Evolutionary conservation across 2,888 invertebrate species (phyloP), one percentile per base, ranked within the genome.

Genomic region (Caenorhabditis sp.): DNA sequence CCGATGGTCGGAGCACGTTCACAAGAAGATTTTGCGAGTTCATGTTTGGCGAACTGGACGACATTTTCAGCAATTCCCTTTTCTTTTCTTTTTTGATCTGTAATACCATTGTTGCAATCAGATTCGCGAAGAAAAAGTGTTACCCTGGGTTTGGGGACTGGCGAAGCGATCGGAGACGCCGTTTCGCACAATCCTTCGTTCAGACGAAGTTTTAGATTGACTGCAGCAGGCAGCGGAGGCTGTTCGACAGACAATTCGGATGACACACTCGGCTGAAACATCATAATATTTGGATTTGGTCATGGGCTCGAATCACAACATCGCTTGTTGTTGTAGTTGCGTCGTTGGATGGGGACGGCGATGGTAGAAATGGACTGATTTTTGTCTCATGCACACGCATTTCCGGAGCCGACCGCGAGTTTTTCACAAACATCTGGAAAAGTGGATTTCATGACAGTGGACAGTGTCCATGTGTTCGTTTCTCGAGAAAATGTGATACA

Each of bases 381-480:
- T 68, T 78, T 6, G 66, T 61, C 13, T 78, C 78, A 32, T 72
- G 55, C 7, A 78, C 58, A 17, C 68, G 52, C 78, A 78, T 78
- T 46, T 78, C 78, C 13, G 78, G 78, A 1, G 78, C 78, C 1
- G 78, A 78, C 6, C 72, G 45, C 6, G 78, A 72, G 24, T 68
- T 72, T 35, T 78, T 78, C 17, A 78, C 78, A 35, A 68, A 72
- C 56, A 78, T 58, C 78, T 78, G 71, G n/a, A 65, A 75, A 15
- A 15, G 13, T n/a, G 24, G 15, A 9, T 11, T n/a, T n/a, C n/a
- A n/a, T 9, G 37, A 37, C 8, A 15, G 30, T 27, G 2, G 15
- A 2, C 5, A 24, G 9, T 45, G 17, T 27, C 3, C 11, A 45
- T 20, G 5, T 13, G 22, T n/a, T 37, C 1, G n/a, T 22, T 43